These are phyloP conservation scores for Lasioglossum morio DNA, from an alignment of 2,888 invertebrate genomes.

Conservation along the genomic window DNA sequence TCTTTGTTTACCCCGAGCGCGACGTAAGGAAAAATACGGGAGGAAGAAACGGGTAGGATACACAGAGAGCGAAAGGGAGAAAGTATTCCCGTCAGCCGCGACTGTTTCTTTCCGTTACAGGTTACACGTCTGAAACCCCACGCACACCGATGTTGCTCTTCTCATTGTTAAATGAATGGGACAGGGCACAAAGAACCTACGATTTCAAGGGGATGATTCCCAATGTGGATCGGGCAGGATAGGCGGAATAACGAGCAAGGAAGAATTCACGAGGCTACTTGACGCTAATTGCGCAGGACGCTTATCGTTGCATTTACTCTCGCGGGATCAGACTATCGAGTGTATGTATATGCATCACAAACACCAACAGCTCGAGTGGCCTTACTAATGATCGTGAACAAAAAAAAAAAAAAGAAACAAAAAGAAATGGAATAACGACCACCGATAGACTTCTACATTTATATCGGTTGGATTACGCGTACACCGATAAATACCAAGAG, in stretches of 20 bases:
- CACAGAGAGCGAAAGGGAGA: neutral
- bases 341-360: constrained; percentile 41
- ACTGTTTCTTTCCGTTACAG: constrained; percentile 2
- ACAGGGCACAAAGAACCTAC: constrained; percentile 48
- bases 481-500: neutral
- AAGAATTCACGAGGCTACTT: constrained; percentile 66
- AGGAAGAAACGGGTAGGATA: neutral
- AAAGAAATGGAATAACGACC: constrained; percentile 43
- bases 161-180: constrained; percentile 58
- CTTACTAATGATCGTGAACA: constrained; percentile 61
- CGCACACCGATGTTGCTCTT: constrained; percentile 48
- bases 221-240: constrained; percentile 50
- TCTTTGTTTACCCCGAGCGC: constrained; percentile 24
- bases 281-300: constrained; percentile 69
- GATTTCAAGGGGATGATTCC: constrained; percentile 54
- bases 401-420: no score
- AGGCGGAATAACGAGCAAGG: constrained; percentile 64
- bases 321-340: constrained; percentile 48
- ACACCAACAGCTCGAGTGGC: constrained; percentile 41
- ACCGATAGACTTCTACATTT: constrained; percentile 47
- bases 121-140: neutral
- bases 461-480: constrained; percentile 17
- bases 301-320: constrained; percentile 66
- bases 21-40: constrained; percentile 10
- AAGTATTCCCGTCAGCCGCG: constrained; percentile 7